Base-by-base conservation (phyloP, 1,140 invertebrate genomes). In the Heliconius nattereri region DNA sequence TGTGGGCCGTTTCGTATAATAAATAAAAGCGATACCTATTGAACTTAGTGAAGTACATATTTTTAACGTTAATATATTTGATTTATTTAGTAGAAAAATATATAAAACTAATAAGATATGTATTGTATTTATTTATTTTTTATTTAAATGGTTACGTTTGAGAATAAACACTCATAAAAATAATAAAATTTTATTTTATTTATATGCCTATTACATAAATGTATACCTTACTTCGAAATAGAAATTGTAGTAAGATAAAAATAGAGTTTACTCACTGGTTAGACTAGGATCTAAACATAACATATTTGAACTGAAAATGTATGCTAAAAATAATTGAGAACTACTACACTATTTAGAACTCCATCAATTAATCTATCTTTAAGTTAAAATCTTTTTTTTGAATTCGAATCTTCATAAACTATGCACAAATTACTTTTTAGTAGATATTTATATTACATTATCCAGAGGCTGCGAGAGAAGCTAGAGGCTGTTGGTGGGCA, bases 21-120 rank as follows among this genome's bases (percentile, higher is more conserved):
- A n/a, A 72, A 37, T 72, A 72, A 40, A 26, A 40, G 29, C 74
- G 66, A 75, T 71, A 29, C 60, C 26, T 66, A 29, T 66, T 66
- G 23, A 66, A 26, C 3, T 66, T 66, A 13, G 13, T 66, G 23
- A 26, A 16, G 26, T 60, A 66, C 13, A 66, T 16, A 13, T 23
- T 60, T 60, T 23, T 26, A 57, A 66, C 23, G 8, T 66, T 26
- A 66, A n/a, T 19, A 52, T 52, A 52, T 52, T 52, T 49, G 49
- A 19, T 16, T 1, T 45, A 11, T 16, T 45, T 45, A 5, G 2
- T 20, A 0, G 49, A 52, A 20, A 19, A 52, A 52, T 52, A 7
- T 52, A 45, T 16, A 45, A 45, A 45, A 45, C 3, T 16, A 45
- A 45, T 45, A 45, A 11, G 13, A 0, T 45, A 45, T 16, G 16